Evolutionary conservation across 2,113 vertebrate species (phyloP), one percentile per base, ranked within the genome.

Genomic region (Sinocyclocheilus maitianheensis): DNA sequence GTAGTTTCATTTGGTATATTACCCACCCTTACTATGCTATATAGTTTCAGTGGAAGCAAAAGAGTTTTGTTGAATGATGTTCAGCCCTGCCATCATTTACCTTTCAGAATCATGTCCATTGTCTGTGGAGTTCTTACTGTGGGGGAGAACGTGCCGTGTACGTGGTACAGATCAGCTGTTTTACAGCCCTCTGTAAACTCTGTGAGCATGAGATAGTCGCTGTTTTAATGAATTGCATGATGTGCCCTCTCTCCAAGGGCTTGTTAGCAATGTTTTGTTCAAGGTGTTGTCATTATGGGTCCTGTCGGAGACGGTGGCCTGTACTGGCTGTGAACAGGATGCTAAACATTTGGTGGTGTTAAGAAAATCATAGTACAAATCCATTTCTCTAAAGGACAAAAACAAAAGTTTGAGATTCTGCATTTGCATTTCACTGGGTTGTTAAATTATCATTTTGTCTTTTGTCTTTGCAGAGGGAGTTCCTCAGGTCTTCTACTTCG

Each of bases 401-500:
- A 53, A 24, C 43, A 46, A 53, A 18, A 53, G 16, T 78, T 22
- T 77, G 7, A 78, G 13, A 26, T 34, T 67, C 5, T 30, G 7
- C 1, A 2, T 14, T 76, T 6, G 5, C 14, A 9, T 82, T 63
- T 37, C 6, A 37, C 3, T 48, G 9, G 12, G 12, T 9, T 83
- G 51, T 62, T 13, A 55, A 5, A 65, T 20, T 1, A 5, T 7
- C 11, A 1, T 53, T 55, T 55, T 55, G 53, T 34, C 30, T 34
- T 34, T 34, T 34, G 30, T 87, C 65, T 83, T 30, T 82, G 14
- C 96, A 99, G 98, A 99, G 96, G 98, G 98, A 91, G 96, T 99
- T 93, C 98, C 98, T 94, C 98, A 99, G 96, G 98, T 99, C 92
- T 98, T 98, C 92, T 99, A 99, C 93, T 99, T 99, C 34, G 98